Base-by-base conservation (phyloP, 2,797 vertebrate genomes). In the Schizothorax lantsangensis region DNA sequence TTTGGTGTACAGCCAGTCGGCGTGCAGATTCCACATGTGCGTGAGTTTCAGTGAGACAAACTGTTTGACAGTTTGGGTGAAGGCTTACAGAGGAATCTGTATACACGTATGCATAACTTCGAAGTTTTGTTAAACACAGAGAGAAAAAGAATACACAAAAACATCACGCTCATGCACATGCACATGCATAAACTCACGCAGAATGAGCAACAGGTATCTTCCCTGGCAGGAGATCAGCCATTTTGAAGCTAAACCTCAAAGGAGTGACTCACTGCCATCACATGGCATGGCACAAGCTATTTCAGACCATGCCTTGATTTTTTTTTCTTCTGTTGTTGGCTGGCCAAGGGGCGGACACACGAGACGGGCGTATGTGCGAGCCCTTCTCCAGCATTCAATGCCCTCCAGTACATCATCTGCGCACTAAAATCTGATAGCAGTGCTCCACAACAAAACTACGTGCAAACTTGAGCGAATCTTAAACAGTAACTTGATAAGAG, bases 201-300 rank as follows among this genome's bases (percentile, higher is more conserved):
- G 21, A 79, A 69, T 69, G 64, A 71, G 73, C 72, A 77, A 87
- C 79, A 87, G 62, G 73, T 75, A 83, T 84, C 74, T 68, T 43
- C 62, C 36, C 49, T 79, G 52, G 57, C 40, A 36, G n/a, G 73
- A n/a, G 72, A 74, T 77, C 62, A 82, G 87, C 74, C 89, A 86
- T 88, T 88, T 89, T 86, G 66, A 62, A 79, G 86, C 84, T 79
- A 79, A 89, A 64, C 74, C 85, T 36, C 21, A 79, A 85, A 83
- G 19, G 54, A 84, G 81, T 79, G 88, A 89, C 84, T 88, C 88
- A 89, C 26, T 83, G 69, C 43, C 71, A 81, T 85, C 75, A 85
- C 69, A 77, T 83, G 79, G 84, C 54, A 75, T 52, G 57, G 84
- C 79, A 78, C 38, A n/a, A 86, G 84, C 75, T 79, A 88, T 87